Evolutionary conservation across 2,113 vertebrate genomes (phyloP).

Genomic region (Dasypus novemcinctus): DNA sequence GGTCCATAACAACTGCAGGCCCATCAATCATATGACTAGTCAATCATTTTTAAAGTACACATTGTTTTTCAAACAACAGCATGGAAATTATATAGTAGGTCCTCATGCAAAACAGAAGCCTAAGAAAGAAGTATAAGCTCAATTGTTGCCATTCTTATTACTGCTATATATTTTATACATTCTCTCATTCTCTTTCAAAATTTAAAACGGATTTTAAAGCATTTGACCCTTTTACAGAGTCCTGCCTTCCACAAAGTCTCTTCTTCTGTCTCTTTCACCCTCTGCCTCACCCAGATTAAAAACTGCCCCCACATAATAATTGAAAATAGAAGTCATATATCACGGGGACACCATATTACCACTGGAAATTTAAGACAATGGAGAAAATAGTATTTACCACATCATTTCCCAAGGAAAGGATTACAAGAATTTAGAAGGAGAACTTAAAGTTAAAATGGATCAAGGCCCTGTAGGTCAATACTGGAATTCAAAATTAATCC

Average conservation of each 20-base stretch:
- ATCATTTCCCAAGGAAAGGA: not conserved
- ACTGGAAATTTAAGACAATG: not conserved
- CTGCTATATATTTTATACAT: not conserved
- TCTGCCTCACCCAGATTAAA: not conserved
- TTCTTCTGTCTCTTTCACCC: not conserved
- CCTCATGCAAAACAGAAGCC: not conserved
- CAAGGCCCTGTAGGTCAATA: not conserved
- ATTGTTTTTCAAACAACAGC: not conserved
- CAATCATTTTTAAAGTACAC: not conserved
- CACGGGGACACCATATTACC: not conserved
- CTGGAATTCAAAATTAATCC: not conserved
- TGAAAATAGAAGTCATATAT: not conserved
- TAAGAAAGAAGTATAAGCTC: not conserved
- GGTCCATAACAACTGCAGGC: not conserved
- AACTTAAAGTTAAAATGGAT: not conserved
- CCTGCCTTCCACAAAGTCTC: not conserved
- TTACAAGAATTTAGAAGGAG: not conserved
- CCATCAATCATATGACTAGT: not conserved
- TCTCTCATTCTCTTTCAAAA: not conserved
- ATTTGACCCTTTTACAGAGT: not conserved
- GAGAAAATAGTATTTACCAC: not conserved
- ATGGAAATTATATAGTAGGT: not conserved
- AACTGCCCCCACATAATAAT: not conserved
- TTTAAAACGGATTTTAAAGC: not conserved
- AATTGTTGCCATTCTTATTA: not conserved